Evolutionary conservation across 1,140 invertebrate species (phyloP).

Genomic region (Aphis gossypii): DNA sequence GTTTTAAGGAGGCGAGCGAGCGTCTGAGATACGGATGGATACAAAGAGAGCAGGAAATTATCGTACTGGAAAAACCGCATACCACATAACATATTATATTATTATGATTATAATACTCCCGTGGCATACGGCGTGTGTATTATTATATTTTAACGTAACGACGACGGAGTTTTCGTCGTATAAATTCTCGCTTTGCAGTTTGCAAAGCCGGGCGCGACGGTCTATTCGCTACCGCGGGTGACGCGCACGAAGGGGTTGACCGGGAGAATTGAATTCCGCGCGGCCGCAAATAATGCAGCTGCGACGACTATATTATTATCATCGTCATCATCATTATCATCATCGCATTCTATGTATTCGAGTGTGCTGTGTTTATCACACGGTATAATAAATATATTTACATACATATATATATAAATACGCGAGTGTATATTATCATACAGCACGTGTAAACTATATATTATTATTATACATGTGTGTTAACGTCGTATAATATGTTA

Average conservation of each 20-base stretch:
- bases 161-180: not conserved
- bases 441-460: not conserved
- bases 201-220: not conserved
- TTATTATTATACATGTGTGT: not conserved
- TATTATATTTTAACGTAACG: not conserved
- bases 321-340: not conserved
- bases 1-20: no score
- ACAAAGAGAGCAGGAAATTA: not conserved
- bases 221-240: not conserved
- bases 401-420: not conserved
- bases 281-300: not conserved
- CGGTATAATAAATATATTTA: not conserved
- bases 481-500: not conserved
- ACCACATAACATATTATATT: not conserved
- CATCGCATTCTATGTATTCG: not conserved
- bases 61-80: not conserved
- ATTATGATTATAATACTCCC: not conserved
- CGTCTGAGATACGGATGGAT: not conserved
- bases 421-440: not conserved
- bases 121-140: not conserved
- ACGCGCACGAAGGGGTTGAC: conserved; percentile 1
- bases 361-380: not conserved
- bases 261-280: conserved; percentile 40
- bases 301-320: not conserved
- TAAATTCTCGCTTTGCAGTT: not conserved